Evolutionary conservation across 1,140 invertebrate species (phyloP).

Genomic region (Tetragnatha versicolor): DNA sequence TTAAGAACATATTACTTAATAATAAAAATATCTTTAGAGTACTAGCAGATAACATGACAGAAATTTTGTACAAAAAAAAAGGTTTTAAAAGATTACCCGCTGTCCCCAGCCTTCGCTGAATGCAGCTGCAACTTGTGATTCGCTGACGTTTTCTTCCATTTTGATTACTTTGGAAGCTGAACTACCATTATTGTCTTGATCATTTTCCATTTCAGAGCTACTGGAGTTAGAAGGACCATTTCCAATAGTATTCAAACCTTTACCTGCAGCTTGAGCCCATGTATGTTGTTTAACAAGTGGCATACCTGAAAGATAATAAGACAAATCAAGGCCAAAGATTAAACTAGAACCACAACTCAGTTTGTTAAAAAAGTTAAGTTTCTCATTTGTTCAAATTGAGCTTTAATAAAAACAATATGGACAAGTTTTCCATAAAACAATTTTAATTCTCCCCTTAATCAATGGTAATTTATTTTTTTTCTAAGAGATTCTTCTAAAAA

Average conservation of each 20-base stretch:
- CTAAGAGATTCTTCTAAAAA: no score
- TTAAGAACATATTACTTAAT: no score
- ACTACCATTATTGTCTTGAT: slow-evolving; percentile 32
- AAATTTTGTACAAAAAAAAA: no score
- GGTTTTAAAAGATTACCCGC: slow-evolving; percentile 46
- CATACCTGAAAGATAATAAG: slow-evolving; percentile 30
- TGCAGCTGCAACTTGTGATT: slow-evolving; percentile 54
- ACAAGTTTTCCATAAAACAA: no score
- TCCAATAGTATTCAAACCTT: slow-evolving; percentile 61
- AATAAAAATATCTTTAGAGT: no score
- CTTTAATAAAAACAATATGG: no score
- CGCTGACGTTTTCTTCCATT: slow-evolving; percentile 50
- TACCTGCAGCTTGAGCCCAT: slow-evolving; percentile 68
- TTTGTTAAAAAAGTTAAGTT: no score
- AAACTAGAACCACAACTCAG: neutral
- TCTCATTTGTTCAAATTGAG: no score
- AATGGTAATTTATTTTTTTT: no score
- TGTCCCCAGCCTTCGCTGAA: slow-evolving; percentile 58
- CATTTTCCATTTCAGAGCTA: slow-evolving; percentile 35
- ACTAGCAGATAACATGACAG: no score
- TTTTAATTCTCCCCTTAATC: no score
- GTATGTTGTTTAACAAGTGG: slow-evolving; percentile 57
- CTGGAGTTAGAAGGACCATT: slow-evolving; percentile 20
- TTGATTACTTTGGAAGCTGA: slow-evolving; percentile 42
- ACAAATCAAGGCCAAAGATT: neutral